Percentiles rank a stretch among this genome's conserved stretches.
Evolutionary conservation across 2,888 invertebrate genomes (phyloP).

Genomic region (Leptothorax acervorum): DNA sequence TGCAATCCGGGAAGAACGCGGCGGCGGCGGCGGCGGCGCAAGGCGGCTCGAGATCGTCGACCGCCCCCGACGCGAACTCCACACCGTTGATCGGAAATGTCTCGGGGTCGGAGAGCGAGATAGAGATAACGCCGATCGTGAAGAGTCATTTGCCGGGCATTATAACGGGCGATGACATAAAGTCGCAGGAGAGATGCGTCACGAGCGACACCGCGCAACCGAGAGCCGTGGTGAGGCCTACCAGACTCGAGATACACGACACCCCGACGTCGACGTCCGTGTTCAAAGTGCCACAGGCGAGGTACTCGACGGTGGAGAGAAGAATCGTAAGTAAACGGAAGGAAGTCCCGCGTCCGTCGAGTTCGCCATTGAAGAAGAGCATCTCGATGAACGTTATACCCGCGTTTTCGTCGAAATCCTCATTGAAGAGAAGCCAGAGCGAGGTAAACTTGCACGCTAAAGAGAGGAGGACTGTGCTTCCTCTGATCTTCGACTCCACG

Average conservation of each 20-base stretch:
- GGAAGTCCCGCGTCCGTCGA: conserved; percentile 46
- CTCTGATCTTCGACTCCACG: conserved; percentile 82
- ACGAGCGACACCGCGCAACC: conserved; percentile 49
- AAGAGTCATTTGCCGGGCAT: conserved; percentile 79
- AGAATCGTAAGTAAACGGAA: conserved; percentile 47
- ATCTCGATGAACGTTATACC: conserved; percentile 82
- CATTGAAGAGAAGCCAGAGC: conserved; percentile 83
- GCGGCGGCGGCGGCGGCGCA: conserved; percentile 60
- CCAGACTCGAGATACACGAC: conserved; percentile 49
- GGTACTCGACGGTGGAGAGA: conserved; percentile 65
- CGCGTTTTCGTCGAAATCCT: conserved; percentile 67
- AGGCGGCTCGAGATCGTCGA: conserved; percentile 55
- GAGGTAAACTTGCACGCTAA: conserved; percentile 81
- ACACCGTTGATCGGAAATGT: conserved; percentile 67
- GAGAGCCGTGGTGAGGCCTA: conserved; percentile 39
- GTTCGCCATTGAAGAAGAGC: conserved; percentile 80
- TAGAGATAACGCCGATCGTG: conserved; percentile 83
- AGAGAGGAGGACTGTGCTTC: conserved; percentile 72
- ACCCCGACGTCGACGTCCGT: conserved; percentile 68
- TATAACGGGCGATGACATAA: conserved; percentile 71
- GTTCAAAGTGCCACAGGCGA: conserved; percentile 70
- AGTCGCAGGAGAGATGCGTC: conserved; percentile 63
- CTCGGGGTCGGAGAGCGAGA: conserved; percentile 81
- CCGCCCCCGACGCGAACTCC: conserved; percentile 82
- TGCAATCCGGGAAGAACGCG: conserved; percentile 62